phyloP scores from a whole-genome alignment of 2,113 vertebrate species.

The Diadophis punctatus region DNA sequence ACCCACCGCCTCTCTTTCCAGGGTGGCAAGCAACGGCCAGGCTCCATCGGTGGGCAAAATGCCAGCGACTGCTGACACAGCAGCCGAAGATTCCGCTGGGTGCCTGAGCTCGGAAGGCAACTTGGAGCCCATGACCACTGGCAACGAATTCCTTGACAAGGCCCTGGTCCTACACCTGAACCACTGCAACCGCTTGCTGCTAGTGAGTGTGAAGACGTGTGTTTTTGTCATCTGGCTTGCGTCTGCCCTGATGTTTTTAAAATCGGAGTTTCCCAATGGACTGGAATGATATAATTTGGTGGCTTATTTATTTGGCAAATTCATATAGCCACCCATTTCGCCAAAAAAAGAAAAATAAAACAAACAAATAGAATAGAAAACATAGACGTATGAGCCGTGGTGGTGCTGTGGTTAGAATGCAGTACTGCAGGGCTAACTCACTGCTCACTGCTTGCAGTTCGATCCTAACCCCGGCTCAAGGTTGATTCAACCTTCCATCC shows the following conservation, averaged over 20 bases:
- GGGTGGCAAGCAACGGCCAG: constrained; percentile 52
- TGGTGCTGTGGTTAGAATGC: too few relatives aligned
- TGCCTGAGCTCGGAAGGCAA: constrained; percentile 64
- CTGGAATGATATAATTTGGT: background rate
- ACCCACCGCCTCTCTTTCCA: constrained; percentile 18
- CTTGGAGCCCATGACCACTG: constrained; percentile 76
- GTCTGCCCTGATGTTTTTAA: too few relatives aligned
- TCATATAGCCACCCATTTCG: background rate
- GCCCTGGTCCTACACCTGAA: constrained; percentile 82
- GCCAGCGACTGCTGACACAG: background rate
- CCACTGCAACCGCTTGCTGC: constrained; percentile 83
- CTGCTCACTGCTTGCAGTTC: too few relatives aligned
- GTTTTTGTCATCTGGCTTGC: accelerated
- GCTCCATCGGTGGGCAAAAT: constrained; percentile 17
- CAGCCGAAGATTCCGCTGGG: constrained; percentile 18
- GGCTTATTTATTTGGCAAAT: background rate
- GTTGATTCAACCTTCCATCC: too few relatives aligned
- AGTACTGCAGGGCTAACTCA: too few relatives aligned
- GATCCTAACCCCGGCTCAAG: too few relatives aligned
- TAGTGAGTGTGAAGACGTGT: constrained; percentile 73
- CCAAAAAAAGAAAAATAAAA: background rate
- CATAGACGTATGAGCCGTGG: background rate
- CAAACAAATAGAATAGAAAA: background rate
- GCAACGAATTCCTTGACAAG: constrained; percentile 78
- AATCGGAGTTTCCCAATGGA: background rate